A percentile compares a stretch with the other conserved stretches of the same genome.
These are phyloP conservation scores for Gambusia affinis DNA, from an alignment of 2,113 vertebrate genomes.

Conservation along the genomic window DNA sequence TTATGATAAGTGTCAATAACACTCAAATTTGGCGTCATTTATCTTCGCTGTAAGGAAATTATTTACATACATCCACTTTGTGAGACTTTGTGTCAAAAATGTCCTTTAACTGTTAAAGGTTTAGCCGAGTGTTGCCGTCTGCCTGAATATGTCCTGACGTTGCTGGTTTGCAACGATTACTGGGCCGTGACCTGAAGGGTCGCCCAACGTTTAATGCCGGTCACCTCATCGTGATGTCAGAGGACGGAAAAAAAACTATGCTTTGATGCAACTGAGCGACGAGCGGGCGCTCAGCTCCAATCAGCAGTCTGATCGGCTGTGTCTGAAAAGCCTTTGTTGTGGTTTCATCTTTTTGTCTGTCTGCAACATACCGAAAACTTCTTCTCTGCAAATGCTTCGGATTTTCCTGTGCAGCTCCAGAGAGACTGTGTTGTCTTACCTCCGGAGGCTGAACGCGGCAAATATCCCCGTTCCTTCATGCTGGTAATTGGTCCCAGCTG, in stretches of 20 bases:
- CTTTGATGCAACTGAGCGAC: not conserved
- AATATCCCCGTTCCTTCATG: not conserved
- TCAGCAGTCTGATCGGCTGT: not conserved
- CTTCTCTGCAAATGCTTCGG: not conserved
- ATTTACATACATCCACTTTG: not conserved
- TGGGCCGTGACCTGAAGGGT: not conserved
- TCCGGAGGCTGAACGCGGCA: not conserved
- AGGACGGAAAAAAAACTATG: not conserved
- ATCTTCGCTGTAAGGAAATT: not conserved
- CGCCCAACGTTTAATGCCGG: not conserved
- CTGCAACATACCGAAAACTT: not conserved
- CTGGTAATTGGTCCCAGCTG: not conserved
- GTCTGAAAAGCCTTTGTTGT: no score
- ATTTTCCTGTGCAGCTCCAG: not conserved
- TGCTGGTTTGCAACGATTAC: no score
- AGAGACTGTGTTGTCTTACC: not conserved
- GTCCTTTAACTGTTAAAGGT: not conserved
- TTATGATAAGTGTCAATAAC: not conserved
- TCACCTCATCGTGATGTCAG: not conserved
- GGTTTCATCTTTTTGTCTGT: not conserved
- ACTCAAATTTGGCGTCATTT: not conserved
- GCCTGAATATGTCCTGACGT: no score
- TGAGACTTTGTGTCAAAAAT: not conserved
- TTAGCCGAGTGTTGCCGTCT: not conserved
- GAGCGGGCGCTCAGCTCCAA: not conserved